Evolutionary conservation across 2,113 vertebrate species (phyloP).

Genomic region (Cinclus cinclus): DNA sequence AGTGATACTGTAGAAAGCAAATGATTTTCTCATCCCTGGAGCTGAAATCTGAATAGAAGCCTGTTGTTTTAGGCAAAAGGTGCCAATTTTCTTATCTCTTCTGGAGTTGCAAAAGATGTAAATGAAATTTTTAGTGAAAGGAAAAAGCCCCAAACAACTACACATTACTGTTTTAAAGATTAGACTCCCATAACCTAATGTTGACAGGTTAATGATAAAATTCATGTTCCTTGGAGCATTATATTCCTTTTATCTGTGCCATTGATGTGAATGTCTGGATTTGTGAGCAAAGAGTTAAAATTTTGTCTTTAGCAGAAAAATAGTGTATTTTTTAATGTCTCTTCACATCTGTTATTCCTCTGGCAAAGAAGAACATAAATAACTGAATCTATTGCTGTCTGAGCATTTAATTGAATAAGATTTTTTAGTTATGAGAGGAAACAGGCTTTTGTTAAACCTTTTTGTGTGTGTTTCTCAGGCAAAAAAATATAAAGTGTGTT

Average conservation of each 20-base stretch:
- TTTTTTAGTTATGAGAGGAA: not conserved
- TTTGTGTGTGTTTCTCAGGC: not conserved
- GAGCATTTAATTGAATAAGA: slow-evolving; percentile 16
- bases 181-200: not conserved
- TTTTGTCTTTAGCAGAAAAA: not conserved
- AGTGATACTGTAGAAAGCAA: not conserved
- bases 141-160: not conserved
- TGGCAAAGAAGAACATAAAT: not conserved
- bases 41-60: not conserved
- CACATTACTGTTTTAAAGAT: not conserved
- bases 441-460: not conserved
- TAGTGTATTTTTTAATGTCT: not conserved
- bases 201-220: not conserved
- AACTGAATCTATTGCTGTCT: not conserved
- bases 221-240: not conserved
- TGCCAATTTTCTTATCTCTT: not conserved
- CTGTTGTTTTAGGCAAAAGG: not conserved
- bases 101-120: not conserved
- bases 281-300: slow-evolving; percentile 12
- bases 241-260: not conserved
- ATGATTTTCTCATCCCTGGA: not conserved
- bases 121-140: not conserved
- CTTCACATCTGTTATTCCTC: not conserved
- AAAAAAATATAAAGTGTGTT: not conserved
- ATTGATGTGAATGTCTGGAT: not conserved